Percentiles rank a stretch among this genome's conserved stretches.
Evolutionary conservation across 2,888 invertebrate genomes (phyloP).

Genomic region (Erebia ligea): DNA sequence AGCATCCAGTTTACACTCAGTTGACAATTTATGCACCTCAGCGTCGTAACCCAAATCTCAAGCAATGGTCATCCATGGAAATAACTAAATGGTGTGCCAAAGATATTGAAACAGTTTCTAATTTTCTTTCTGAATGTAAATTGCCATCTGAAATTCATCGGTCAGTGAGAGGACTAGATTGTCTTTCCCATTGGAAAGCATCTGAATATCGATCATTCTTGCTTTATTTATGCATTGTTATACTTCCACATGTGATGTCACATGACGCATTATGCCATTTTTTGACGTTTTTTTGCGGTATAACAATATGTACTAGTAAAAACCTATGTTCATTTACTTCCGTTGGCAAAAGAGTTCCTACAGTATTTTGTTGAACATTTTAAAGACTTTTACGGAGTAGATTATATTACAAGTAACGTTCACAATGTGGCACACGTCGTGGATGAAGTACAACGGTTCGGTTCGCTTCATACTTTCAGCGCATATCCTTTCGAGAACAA

Average conservation of each 20-base stretch:
- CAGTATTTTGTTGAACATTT: conserved; percentile 27
- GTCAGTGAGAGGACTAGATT: neutral
- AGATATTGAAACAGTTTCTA: conserved; percentile 12
- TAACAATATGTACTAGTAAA: neutral
- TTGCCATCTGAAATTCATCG: conserved; percentile 1
- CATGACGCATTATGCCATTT: conserved; percentile 7
- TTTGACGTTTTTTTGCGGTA: conserved; percentile 4
- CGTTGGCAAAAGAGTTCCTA: conserved; percentile 28
- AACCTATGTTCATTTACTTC: neutral
- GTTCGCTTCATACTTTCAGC: conserved; percentile 33
- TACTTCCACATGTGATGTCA: conserved; percentile 22
- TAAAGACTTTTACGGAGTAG: conserved; percentile 36
- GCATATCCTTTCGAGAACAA: conserved; percentile 41
- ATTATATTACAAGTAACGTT: conserved; percentile 40
- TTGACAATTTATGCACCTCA: too few relatives aligned
- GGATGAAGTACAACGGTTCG: conserved; percentile 40
- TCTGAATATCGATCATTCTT: conserved; percentile 40
- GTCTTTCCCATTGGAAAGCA: conserved; percentile 39
- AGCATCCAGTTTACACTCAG: too few relatives aligned
- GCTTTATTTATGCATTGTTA: conserved; percentile 34
- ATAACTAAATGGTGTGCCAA: conserved; percentile 36
- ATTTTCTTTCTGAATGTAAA: neutral
- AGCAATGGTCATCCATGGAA: conserved; percentile 42
- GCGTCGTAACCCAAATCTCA: too few relatives aligned
- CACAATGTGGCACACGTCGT: conserved; percentile 41